These are phyloP conservation scores for Rotaria macrura DNA, from an alignment of 2,888 invertebrate genomes.

Conservation along the genomic window DNA sequence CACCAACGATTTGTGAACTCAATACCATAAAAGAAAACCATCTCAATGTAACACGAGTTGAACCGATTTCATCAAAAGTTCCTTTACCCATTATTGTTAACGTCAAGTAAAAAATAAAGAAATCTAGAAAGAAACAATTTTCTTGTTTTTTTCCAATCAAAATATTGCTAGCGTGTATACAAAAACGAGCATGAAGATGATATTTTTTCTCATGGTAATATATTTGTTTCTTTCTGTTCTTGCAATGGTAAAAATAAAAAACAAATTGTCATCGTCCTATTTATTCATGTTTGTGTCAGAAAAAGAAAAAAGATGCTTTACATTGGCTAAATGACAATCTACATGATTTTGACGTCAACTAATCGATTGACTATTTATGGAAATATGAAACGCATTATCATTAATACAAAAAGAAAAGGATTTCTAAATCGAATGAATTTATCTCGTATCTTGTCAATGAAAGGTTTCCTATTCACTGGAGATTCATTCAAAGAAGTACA, in stretches of 20 bases:
- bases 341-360: background rate
- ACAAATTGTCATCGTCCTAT: background rate
- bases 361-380: background rate
- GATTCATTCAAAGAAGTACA: background rate
- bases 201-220: no score
- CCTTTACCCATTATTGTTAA: slow-evolving; percentile 28
- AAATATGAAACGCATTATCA: background rate
- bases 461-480: background rate
- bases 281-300: background rate
- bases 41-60: background rate
- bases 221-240: background rate
- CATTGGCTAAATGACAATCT: background rate
- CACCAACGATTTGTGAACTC: slow-evolving; percentile 49
- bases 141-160: no score
- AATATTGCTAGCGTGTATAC: no score
- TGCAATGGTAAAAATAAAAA: background rate
- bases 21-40: slow-evolving; percentile 35
- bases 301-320: background rate
- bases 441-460: background rate
- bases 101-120: no score
- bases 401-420: background rate
- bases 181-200: no score
- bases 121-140: background rate
- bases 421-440: background rate
- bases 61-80: slow-evolving; percentile 29